Conservation (phyloP, 2,888 invertebrate species). For the Pseudococcus jackbeardsleyi region DNA sequence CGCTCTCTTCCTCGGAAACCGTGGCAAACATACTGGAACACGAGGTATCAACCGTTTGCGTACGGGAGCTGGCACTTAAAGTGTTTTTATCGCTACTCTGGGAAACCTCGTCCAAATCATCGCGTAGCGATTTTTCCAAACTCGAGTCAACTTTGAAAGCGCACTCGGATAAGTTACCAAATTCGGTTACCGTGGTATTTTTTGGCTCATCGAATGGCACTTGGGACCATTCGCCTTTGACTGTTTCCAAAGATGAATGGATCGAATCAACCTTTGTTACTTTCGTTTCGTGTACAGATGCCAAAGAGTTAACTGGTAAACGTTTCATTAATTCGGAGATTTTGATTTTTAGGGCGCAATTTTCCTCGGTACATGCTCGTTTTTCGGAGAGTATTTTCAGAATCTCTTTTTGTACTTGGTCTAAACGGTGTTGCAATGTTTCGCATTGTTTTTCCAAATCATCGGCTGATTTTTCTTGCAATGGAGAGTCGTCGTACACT, state of each 20-base stretch:
- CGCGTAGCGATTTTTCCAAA: conserved; percentile 15
- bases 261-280: not conserved
- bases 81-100: conserved; percentile 32
- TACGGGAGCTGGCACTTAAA: not conserved
- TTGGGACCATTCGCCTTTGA: conserved; percentile 42
- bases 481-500: not conserved
- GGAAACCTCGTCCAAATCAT: conserved; percentile 8
- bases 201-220: not conserved
- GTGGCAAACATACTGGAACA: conserved; percentile 60
- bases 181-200: not conserved
- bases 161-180: conserved; percentile 34
- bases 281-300: not conserved
- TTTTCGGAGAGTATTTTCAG: conserved; percentile 69
- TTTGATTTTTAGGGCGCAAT: conserved; percentile 67
- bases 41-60: conserved; percentile 36
- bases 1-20: conserved; percentile 56
- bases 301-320: conserved; percentile 11
- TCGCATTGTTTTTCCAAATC: conserved; percentile 63
- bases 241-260: conserved; percentile 15
- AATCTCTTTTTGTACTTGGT: conserved; percentile 68
- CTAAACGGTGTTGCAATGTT: conserved; percentile 60
- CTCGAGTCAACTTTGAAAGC: conserved; percentile 36
- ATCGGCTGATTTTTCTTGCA: conserved; percentile 49
- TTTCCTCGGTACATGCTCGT: conserved; percentile 69
- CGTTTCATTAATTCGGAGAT: conserved; percentile 60